Base-by-base conservation (phyloP, 2,113 vertebrate genomes). In the Halcyon malimbica region DNA sequence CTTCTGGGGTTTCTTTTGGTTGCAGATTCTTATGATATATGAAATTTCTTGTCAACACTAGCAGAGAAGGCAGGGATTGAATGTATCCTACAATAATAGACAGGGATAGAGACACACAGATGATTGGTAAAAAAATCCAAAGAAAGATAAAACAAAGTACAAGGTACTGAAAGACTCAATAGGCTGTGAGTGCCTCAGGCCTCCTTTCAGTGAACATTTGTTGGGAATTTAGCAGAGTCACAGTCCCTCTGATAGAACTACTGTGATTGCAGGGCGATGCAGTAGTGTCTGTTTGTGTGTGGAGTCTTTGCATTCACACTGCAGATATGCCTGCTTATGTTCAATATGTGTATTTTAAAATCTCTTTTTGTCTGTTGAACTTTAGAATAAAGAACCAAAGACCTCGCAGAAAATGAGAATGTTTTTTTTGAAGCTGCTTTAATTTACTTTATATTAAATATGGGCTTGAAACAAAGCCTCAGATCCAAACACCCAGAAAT, bases 401-500 rank as follows among this genome's bases (percentile, higher is more conserved):
- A 91, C 53, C 74, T 90, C 83, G 69, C 69, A 94, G 87, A 74
- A 94, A 96, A 91, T 13, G 24, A 42, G 25, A 85, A 51, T 69
- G 53, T 41, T 79, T 89, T 59, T 89, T 94, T 91, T 89, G 53
- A 89, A 67, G 33, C 11, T 69, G 7, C 8, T 90, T 46, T 69
- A 76, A 91, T 95, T 76, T 91, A 82, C 39, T 79, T 84, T 76
- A 33, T 93, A 73, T 89, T 95, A 90, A 94, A 90, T 90, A 35
- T 35, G 67, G 59, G 25, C 41, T 93, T 95, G 54, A 94, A 96
- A 76, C 6, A 74, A 94, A 93, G 85, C 41, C 60, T 91, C 65
- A 51, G 21, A 59, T 77, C 54, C n/a, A 91, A 95, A 87, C 46
- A 59, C 16, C 2, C 67, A 85, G 77, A 94, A 76, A 77, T 88